Base-by-base conservation (phyloP, 2,888 invertebrate species). In the Euplagia quadripunctaria region DNA sequence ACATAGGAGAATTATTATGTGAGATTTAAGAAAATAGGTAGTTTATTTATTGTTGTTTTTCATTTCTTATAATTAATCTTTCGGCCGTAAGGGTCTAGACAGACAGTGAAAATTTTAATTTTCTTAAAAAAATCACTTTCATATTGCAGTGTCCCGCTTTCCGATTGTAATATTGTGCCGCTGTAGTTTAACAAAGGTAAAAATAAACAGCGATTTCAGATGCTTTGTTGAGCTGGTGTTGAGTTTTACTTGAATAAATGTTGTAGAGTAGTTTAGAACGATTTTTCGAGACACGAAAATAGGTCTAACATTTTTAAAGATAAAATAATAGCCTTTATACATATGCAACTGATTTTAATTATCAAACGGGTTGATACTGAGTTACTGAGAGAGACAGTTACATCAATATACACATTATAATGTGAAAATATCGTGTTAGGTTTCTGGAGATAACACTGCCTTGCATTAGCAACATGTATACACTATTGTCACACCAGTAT, bases 41-140 rank as follows among this genome's bases (percentile, higher is more conserved):
- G 41, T 66, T 73, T 76, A 80, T 79, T 77, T 77, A 77, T 71
- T 65, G 65, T 64, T 68, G 73, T 76, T 79, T 83, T 71, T 51
- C 31, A 63, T 77, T 77, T 79, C 63, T 65, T 31, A 41, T 73
- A 77, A 77, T 80, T 31, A 31, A 31, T 31, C 31, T 31, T 31
- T 31, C 31, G 31, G 31, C 31, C 31, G 31, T 31, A 2, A n/a
- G 31, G 31, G 31, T 31, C 1, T 31, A 31, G 31, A 31, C 31
- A 31, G 31, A 31, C 31, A 2, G 31, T 31, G 31, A 31, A 31
- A 31, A 31, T 31, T 31, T 1, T 31, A 31, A 1, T 31, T 31
- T 31, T 31, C 1, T 31, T 31, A 31, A 31, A 31, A 31, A 31
- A 31, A 31, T n/a, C n/a, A n/a, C n/a, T n/a, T 31, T 31, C 31